Conservation (phyloP, 2,888 invertebrate species). For the Minunthozetes semirufus region DNA sequence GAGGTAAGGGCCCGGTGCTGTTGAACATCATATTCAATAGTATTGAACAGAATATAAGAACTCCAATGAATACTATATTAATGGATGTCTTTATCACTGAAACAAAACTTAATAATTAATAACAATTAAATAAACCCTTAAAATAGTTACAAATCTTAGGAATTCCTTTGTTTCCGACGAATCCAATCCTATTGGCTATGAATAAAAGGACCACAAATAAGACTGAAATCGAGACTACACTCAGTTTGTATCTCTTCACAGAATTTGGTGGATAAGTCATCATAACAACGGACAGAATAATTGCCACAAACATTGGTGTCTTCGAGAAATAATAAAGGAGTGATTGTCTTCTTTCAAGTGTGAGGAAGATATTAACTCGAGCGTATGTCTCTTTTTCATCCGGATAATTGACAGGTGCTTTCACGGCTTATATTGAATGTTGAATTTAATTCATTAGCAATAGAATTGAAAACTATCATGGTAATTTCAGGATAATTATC, state of each 20-base stretch:
- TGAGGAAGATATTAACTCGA: not conserved
- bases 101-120: not conserved
- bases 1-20: not conserved
- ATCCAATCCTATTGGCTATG: not conserved
- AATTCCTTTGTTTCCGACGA: slow-evolving; percentile 12
- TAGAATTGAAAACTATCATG: no score
- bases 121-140: not conserved
- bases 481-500: no score
- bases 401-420: no score
- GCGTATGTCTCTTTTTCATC: not conserved
- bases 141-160: not conserved
- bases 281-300: not conserved
- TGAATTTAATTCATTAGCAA: no score
- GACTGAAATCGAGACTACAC: not conserved
- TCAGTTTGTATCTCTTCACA: slow-evolving; percentile 1
- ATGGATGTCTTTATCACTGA: not conserved
- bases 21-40: not conserved
- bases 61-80: not conserved
- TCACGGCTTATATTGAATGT: no score
- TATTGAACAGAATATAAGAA: not conserved
- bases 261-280: slow-evolving; percentile 15
- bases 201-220: not conserved
- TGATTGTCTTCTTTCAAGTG: not conserved
- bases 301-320: not conserved
- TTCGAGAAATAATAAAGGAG: slow-evolving; percentile 5